Evolutionary conservation across 2,888 invertebrate genomes (phyloP).

Genomic region (Cantharis nigra): DNA sequence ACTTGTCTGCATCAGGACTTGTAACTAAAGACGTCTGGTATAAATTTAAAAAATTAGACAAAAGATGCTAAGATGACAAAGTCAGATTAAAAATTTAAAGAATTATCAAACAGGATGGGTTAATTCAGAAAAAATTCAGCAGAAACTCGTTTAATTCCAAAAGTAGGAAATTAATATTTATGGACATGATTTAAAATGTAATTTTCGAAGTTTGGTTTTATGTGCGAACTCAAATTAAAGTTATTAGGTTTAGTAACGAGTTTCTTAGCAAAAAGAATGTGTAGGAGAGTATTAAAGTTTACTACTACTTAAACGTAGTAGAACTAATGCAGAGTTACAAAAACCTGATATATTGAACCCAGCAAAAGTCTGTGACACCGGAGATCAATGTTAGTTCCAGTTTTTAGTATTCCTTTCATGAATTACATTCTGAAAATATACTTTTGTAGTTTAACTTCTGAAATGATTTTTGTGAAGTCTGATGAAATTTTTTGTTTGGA

Average conservation of each 20-base stretch:
- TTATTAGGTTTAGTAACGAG: neutral
- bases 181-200: neutral
- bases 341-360: neutral
- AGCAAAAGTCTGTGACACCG: neutral
- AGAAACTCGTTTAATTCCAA: neutral
- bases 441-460: neutral
- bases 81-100: neutral
- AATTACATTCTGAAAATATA: neutral
- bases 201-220: neutral
- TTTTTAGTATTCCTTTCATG: neutral
- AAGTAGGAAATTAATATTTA: neutral
- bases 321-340: neutral
- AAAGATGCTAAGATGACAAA: neutral
- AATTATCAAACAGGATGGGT: neutral
- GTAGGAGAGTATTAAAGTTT: neutral
- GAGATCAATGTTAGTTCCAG: neutral
- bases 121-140: neutral
- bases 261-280: neutral
- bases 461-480: neutral
- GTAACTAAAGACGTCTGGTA: neutral
- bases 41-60: neutral
- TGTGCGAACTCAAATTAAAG: neutral
- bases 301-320: neutral
- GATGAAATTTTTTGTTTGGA: too few relatives aligned
- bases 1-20: neutral